phyloP scores from a whole-genome alignment of 2,113 vertebrate species.

The Chloropsis hardwickii region DNA sequence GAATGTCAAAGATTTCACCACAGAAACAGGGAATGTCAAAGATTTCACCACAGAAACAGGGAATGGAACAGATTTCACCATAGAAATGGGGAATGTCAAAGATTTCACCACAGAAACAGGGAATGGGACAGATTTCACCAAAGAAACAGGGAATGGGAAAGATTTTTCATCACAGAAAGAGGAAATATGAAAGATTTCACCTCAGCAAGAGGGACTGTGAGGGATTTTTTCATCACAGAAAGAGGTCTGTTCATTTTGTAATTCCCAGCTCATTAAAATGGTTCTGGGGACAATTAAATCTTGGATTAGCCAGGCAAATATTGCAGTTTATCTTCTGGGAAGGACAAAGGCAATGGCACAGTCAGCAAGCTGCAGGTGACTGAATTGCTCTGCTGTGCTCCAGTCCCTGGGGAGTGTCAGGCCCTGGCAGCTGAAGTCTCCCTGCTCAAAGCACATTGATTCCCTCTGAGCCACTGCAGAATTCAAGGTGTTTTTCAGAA shows the following conservation, averaged over 20 bases:
- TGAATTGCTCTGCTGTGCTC: slow-evolving; percentile 21
- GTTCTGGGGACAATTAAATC: neutral
- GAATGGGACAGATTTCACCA: neutral
- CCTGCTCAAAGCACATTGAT: neutral
- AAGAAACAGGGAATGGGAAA: neutral
- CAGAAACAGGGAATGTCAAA: neutral
- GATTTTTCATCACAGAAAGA: neutral
- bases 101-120: neutral
- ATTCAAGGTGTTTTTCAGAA: neutral
- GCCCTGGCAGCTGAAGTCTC: neutral
- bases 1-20: neutral
- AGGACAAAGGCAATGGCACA: slow-evolving; percentile 40
- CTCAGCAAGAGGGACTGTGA: neutral
- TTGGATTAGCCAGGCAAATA: neutral
- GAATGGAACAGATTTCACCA: neutral
- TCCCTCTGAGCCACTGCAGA: neutral
- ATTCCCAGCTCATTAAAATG: neutral
- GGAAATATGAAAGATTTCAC: neutral
- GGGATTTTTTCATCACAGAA: neutral
- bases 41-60: neutral
- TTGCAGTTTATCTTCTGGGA: neutral
- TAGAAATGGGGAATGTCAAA: neutral
- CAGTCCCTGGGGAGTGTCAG: neutral
- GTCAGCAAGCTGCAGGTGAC: slow-evolving; percentile 22
- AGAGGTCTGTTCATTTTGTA: neutral